Conservation (phyloP, 2,797 vertebrate species). For the Choloepus didactylus region DNA sequence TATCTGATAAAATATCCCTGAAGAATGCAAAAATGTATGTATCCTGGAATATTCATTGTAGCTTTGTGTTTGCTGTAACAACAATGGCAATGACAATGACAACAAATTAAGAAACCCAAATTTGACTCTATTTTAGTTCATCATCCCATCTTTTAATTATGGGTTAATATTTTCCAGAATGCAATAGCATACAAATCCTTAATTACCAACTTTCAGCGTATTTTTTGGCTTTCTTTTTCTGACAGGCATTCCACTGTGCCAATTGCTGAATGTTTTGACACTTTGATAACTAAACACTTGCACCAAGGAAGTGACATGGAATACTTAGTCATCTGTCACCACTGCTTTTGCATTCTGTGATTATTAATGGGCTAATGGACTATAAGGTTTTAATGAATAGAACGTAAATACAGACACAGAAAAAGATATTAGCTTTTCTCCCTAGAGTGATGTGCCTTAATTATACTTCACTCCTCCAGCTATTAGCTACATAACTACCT, state of each 20-base stretch:
- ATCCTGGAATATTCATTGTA: background rate
- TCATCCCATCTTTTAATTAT: background rate
- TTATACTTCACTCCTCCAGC: conserved; percentile 76
- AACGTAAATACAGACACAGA: conserved; percentile 72
- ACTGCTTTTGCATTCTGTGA: conserved; percentile 42
- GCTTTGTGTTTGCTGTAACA: background rate
- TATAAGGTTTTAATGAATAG: conserved; percentile 81
- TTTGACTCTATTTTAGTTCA: background rate
- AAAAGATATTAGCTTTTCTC: background rate
- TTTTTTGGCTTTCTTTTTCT: background rate
- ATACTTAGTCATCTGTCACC: background rate
- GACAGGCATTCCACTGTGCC: background rate
- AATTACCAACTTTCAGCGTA: background rate
- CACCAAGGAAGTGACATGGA: background rate
- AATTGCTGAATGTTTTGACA: conserved; percentile 27
- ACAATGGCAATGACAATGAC: background rate
- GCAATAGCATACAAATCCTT: background rate
- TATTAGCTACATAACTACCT: conserved; percentile 83
- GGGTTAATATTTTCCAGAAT: background rate
- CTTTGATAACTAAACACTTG: background rate
- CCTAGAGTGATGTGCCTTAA: conserved; percentile 80
- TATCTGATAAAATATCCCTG: background rate
- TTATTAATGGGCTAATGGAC: conserved; percentile 84
- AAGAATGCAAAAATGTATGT: background rate
- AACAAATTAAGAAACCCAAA: background rate